Base-by-base conservation (phyloP, 2,888 invertebrate species). In the Autographa gamma region DNA sequence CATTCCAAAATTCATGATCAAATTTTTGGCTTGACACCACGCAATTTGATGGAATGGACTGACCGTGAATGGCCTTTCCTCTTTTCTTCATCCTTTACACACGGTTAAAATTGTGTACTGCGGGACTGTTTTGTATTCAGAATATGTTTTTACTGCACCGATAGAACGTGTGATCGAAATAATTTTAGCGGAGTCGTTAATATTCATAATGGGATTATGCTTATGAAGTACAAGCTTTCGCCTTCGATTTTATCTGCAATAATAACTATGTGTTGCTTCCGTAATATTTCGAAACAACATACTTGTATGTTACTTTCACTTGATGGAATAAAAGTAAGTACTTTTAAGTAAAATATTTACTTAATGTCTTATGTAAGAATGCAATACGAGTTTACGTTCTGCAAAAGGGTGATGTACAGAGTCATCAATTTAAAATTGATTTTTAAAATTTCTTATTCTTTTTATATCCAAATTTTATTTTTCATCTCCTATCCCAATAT, bases 61-160 rank as follows among this genome's bases (percentile, higher is more conserved):
- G 48, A 48, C 48, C 8, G 16, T 16, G 48, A 48, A 48, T 48
- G 48, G 38, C 8, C 8, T 1, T 2, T 11, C 2, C 6, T n/a
- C 48, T n/a, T 48, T 48, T 1, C 8, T 2, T 11, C 11, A 5
- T n/a, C 48, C 48, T 48, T 48, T 48, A 48, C 48, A 16, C n/a
- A 48, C 48, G 16, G 48, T 48, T 48, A 48, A 48, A 48, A 48
- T 13, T 56, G 54, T 25, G 54, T 56, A 56, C 18, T 56, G 54
- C 54, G 54, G 25, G 54, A 19, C 19, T 56, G 25, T 56, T 56
- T 56, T 56, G 54, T 56, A 56, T 56, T 56, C 54, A 19, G 13
- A 56, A 25, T 56, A 56, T 56, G 54, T 56, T 56, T 54, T 56
- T 56, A 56, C 19, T 56, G 54, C 54, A 56, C 19, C 48, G 54